Base-by-base conservation (phyloP, 2,888 invertebrate genomes). In the Scaptomyza reducta region DNA sequence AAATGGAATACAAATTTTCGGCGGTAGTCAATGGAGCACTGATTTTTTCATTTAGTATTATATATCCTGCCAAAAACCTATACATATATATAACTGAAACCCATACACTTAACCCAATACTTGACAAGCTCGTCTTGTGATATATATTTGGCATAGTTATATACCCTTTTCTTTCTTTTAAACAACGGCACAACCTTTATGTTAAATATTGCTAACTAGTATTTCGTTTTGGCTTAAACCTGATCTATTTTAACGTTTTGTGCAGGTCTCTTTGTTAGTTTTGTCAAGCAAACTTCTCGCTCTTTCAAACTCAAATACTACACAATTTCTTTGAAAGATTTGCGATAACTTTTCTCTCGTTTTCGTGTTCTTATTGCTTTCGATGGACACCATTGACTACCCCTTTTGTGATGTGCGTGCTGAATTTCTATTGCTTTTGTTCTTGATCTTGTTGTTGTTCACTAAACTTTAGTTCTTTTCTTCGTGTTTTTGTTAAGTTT, bases 161-260 rank as follows among this genome's bases (percentile, higher is more conserved):
- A 49, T 33, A 33, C 44, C 33, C 11, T 42, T 54, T 11, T n/a
- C 10, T 41, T 54, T 13, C 33, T n/a, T 49, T 50, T 25, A 40
- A 49, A 63, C 58, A 49, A 63, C 58, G 53, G 64, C 60, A 74
- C 69, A 73, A 69, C 74, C 70, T 40, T 55, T 53, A 46, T 59
- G 44, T 45, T 57, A 60, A 42, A 35, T 44, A 63, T 40, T 47
- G 22, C 47, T 68, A 69, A 62, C 51, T 67, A 31, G 10, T 31
- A 44, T 31, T 51, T 27, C 42, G 35, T 44, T 47, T 50, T 50
- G 22, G 35, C 50, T n/a, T 38, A 14, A 44, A 47, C 51, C 38
- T 40, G 54, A 50, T 58, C 63, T 70, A 49, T 46, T 18, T 66
- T 18, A 46, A 60, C 31, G 29, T 70, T 56, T 58, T 42, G 41